Evolutionary conservation across 2,888 invertebrate species (phyloP).

Genomic region (Meteorus colon): DNA sequence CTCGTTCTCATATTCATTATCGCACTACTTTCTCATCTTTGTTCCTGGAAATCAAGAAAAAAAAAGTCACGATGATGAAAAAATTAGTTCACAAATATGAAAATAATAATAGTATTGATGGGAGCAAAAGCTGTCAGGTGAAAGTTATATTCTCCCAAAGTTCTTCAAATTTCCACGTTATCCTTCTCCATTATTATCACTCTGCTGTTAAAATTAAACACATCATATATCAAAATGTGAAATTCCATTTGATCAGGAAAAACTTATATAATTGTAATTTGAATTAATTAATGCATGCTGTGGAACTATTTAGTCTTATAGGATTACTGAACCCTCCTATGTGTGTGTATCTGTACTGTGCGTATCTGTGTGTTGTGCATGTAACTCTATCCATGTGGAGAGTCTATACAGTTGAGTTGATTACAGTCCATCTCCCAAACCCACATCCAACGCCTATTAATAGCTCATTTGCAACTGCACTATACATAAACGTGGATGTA

Average conservation of each 20-base stretch:
- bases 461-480: conserved; percentile 67
- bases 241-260: neutral
- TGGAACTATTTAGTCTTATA: neutral
- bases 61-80: no score
- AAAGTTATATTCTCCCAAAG: no score
- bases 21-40: no score
- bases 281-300: neutral
- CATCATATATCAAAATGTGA: neutral
- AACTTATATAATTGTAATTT: neutral
- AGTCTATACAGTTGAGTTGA: conserved; percentile 64
- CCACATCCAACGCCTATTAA: conserved; percentile 63
- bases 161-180: no score
- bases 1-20: no score
- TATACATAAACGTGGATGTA: conserved; percentile 58
- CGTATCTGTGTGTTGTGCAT: neutral
- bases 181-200: neutral
- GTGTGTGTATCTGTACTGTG: neutral
- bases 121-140: no score
- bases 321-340: neutral
- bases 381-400: neutral
- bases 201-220: neutral
- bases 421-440: conserved; percentile 57
- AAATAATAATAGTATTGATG: no score
- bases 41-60: no score
- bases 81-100: no score